Percentiles rank a stretch among this genome's conserved stretches.
phyloP scores from a whole-genome alignment of 2,797 vertebrate genomes.

The Kryptolebias ocellatus region DNA sequence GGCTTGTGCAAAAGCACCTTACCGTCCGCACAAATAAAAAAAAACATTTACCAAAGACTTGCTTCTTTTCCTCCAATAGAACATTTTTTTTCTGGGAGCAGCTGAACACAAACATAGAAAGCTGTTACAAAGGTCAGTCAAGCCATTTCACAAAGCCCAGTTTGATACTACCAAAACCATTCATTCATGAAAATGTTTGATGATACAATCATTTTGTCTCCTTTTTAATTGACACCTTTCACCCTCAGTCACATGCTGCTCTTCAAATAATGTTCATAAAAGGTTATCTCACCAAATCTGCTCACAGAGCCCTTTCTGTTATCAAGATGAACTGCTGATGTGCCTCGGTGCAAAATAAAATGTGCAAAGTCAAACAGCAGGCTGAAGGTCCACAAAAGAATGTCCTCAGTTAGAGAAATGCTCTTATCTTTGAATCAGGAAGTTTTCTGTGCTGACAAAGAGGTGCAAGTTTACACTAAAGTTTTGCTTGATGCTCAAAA shows the following conservation, averaged over 20 bases:
- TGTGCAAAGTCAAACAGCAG: slow-evolving; percentile 73
- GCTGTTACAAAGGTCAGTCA: slow-evolving; percentile 35
- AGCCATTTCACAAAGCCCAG: slow-evolving; percentile 13
- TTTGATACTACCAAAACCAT: slow-evolving; percentile 37
- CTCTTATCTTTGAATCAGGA: slow-evolving; percentile 66
- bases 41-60: neutral
- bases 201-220: slow-evolving; percentile 43
- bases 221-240: slow-evolving; percentile 39
- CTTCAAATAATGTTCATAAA: slow-evolving; percentile 74
- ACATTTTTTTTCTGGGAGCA: neutral
- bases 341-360: slow-evolving; percentile 64
- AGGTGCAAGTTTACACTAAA: slow-evolving; percentile 53
- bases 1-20: slow-evolving; percentile 12
- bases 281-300: slow-evolving; percentile 73
- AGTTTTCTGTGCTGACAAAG: slow-evolving; percentile 66
- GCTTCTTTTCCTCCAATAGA: neutral
- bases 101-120: neutral
- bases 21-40: neutral
- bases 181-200: slow-evolving; percentile 47
- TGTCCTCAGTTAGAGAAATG: slow-evolving; percentile 64
- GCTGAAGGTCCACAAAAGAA: slow-evolving; percentile 62
- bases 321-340: slow-evolving; percentile 78
- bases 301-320: slow-evolving; percentile 69
- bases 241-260: slow-evolving; percentile 20
- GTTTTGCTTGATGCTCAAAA: slow-evolving; percentile 57